Base-by-base conservation (phyloP, 2,888 invertebrate genomes). In the Aporophyla nigra region DNA sequence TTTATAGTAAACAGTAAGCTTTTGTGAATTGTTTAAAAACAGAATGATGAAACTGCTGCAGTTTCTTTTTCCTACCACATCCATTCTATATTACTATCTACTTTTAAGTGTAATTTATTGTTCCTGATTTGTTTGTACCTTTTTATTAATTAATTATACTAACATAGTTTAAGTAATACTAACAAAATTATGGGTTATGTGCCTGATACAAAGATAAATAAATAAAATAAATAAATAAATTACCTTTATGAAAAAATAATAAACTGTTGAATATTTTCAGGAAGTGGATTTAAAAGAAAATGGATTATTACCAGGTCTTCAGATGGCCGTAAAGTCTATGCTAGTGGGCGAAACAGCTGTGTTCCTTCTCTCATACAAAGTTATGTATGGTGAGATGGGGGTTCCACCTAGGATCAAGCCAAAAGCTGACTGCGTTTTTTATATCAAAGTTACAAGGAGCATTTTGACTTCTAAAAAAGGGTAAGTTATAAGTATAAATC, bases 401-500 rank as follows among this genome's bases (percentile, higher is more conserved):
- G 98, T 98, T 84, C 97, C 98, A 21, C 98, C 98, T 0, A 97
- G 98, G 78, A 98, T 99, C 71, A 98, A 98, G 76, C 97, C 97
- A 19, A 97, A 97, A 89, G 97, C 98, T 0, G 97, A 98, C 84
- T 97, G 98, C 71, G 93, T 98, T 6, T 98, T 98, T 91, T 98
- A 98, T 77, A 97, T 99, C 7, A 98, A 98, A 92, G 90, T 99
- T 2, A 84, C 98, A 0, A 95, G 93, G 83, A 93, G 94, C 78
- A 97, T 97, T 84, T 97, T 97, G 80, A 95, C 94, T 77, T 90
- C 94, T 53, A 88, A 88, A 76, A 87, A 93, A 76, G 92, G 93
- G 96, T 96, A 89, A 91, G 89, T 85, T 16, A 62, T 0, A 51
- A 63, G 46, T 16, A 62, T 0, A 51, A 63, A 46, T 58, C 0